Conservation (phyloP, 2,113 vertebrate genomes). For the Cacatua alba region DNA sequence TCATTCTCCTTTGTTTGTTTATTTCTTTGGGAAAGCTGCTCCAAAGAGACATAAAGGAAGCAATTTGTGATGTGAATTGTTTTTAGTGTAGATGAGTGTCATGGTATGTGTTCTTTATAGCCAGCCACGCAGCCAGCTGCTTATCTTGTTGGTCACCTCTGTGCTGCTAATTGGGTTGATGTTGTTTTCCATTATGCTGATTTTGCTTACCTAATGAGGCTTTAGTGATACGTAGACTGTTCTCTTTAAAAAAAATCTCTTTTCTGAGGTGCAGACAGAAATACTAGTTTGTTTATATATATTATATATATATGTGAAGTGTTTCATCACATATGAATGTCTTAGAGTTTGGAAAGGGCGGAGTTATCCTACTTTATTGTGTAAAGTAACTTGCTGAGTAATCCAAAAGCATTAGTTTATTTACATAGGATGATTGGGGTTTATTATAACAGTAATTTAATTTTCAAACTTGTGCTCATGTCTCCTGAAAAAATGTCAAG, state of each 20-base stretch:
- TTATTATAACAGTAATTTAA: background rate
- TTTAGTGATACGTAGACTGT: background rate
- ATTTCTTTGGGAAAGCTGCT: constrained; percentile 30
- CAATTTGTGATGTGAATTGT: background rate
- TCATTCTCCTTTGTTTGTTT: constrained; percentile 1
- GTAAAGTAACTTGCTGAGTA: background rate
- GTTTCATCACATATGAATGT: background rate
- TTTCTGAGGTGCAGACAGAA: background rate
- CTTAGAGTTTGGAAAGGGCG: background rate
- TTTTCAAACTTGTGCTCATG: background rate
- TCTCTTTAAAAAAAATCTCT: background rate
- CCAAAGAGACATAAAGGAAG: background rate
- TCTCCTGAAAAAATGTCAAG: background rate
- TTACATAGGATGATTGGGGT: background rate
- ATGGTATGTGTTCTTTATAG: background rate
- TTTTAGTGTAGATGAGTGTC: background rate
- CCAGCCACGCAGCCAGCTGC: background rate
- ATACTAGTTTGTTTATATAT: background rate
- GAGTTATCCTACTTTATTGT: background rate
- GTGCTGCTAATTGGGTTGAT: background rate
- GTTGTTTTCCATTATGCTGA: background rate
- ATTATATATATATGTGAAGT: background rate
- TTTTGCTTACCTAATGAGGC: background rate
- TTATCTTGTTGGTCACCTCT: background rate
- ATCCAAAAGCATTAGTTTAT: background rate